A percentile compares a stretch with the other conserved stretches of the same genome.
These are phyloP conservation scores for Leptopilina syphax DNA, from an alignment of 2,888 invertebrate species.

Conservation along the genomic window DNA sequence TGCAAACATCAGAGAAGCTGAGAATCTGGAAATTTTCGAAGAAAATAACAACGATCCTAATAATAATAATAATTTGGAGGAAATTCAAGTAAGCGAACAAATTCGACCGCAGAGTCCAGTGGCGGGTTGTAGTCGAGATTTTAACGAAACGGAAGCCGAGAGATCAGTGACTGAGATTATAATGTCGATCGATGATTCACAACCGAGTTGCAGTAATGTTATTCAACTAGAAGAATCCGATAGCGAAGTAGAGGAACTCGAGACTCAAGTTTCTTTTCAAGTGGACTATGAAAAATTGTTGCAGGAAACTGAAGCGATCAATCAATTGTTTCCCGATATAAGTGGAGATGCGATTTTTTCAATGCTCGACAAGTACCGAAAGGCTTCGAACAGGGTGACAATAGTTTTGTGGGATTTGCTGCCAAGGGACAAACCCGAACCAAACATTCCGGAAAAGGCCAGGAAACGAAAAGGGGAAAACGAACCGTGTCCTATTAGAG, in stretches of 20 bases:
- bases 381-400: conserved; percentile 48
- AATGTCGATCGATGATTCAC: background rate
- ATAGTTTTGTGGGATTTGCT: conserved; percentile 60
- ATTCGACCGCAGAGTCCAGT: conserved; percentile 51
- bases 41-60: conserved; percentile 69
- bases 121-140: conserved; percentile 65
- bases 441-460: background rate
- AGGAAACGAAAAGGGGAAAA: background rate
- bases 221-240: background rate
- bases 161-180: background rate
- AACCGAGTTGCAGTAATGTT: conserved; percentile 19
- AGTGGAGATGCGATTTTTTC: conserved; percentile 41
- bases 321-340: conserved; percentile 50
- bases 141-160: conserved; percentile 16
- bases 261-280: background rate
- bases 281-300: conserved; percentile 14
- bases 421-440: conserved; percentile 44
- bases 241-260: background rate
- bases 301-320: conserved; percentile 48
- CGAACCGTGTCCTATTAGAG: background rate
- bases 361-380: conserved; percentile 44
- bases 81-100: conserved; percentile 13
- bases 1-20: conserved; percentile 6
- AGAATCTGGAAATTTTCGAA: conserved; percentile 58
- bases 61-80: conserved; percentile 60